Conservation (phyloP, 2,797 vertebrate species). For the Jordanella pulchra region DNA sequence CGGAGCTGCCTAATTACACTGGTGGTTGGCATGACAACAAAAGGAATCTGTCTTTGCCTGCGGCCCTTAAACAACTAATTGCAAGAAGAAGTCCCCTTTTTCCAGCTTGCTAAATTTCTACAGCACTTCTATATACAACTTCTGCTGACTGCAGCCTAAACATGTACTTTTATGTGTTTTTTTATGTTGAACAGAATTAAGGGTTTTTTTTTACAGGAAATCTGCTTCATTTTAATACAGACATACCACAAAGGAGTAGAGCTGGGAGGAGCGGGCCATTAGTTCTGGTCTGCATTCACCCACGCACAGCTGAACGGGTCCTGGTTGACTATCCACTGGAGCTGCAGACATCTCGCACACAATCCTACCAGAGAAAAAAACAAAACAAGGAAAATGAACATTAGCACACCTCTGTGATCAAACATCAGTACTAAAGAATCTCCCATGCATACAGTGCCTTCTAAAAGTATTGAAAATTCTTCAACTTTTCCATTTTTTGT, state of each 20-base stretch:
- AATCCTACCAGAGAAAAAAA: slow-evolving; percentile 82
- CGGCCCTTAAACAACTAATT: slow-evolving; percentile 29
- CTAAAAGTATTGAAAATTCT: background rate
- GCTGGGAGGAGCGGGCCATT: slow-evolving; percentile 87
- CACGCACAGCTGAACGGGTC: slow-evolving; percentile 91
- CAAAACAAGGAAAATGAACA: background rate
- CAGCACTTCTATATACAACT: background rate
- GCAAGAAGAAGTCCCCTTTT: slow-evolving; percentile 10
- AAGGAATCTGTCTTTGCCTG: slow-evolving; percentile 27
- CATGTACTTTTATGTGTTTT: background rate
- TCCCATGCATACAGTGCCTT: background rate
- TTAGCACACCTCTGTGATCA: background rate
- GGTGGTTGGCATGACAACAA: slow-evolving; percentile 24
- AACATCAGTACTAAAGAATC: background rate
- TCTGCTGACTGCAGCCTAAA: background rate
- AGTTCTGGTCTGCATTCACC: slow-evolving; percentile 95
- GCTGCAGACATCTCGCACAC: slow-evolving; percentile 95
- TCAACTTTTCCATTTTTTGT: background rate
- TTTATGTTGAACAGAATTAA: background rate
- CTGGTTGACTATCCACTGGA: slow-evolving; percentile 80
- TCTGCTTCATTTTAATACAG: background rate
- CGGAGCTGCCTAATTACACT: slow-evolving; percentile 39
- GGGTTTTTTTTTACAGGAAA: background rate
- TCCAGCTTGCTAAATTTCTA: slow-evolving; percentile 15
- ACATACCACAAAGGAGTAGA: slow-evolving; percentile 94